Evolutionary conservation across 2,888 invertebrate species (phyloP), one percentile per base, ranked within the genome.

Genomic region (Philopedon plagiatum): DNA sequence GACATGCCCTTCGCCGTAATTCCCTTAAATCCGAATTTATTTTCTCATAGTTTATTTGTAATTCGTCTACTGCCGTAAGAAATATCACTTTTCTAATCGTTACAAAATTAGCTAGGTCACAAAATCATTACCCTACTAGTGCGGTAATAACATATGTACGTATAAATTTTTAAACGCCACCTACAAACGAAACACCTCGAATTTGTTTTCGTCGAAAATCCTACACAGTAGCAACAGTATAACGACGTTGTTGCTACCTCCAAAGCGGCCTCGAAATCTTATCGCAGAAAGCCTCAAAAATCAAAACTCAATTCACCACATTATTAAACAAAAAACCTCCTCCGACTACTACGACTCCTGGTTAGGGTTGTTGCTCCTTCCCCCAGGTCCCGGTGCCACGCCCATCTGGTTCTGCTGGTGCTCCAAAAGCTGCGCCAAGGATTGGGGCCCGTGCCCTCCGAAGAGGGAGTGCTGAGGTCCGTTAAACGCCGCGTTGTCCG

Each of bases 381-480:
- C 51, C 9, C 18, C 9, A 2, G 51, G 51, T 2, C 18, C 9
- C 1, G 51, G 51, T 2, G 29, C 15, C 2, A 54, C 51, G 1
- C 66, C 49, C 44, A 71, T 66, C 58, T 90, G 86, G 21, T 68
- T 70, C 79, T 91, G 91, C 86, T 95, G 94, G 80, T 94, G 93
- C 83, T 94, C 94, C 73, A 95, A 85, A 18, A 95, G 88, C 41
- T 93, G 90, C 83, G 94, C 93, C 68, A 95, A 87, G 0, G 94
- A 94, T 34, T 94, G 93, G 1, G 93, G 93, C 2, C 93, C 92
- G 4, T 92, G 91, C 0, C 92, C 92, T 9, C 93, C 93, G 69
- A 82, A 82, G 46, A 94, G 86, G 0, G 93, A 92, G 89, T 94
- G 90, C 37, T 84, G 84, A 11, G 80, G 79, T 46, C 80, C 74